Evolutionary conservation across 2,797 vertebrate species (phyloP).

Genomic region (Coilia nasus): DNA sequence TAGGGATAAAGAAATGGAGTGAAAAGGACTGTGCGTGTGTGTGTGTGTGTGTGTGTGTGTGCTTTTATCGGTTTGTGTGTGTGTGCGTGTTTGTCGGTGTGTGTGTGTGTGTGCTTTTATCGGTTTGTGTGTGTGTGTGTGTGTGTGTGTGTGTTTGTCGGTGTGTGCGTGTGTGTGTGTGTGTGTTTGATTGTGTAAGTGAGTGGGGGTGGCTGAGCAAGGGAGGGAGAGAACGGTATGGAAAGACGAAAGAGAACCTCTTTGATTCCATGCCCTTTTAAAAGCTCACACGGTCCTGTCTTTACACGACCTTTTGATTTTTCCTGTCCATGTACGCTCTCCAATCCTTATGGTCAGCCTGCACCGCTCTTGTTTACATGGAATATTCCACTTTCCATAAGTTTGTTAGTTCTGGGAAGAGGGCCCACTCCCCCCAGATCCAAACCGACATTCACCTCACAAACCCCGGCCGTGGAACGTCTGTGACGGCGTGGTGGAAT

Average conservation of each 20-base stretch:
- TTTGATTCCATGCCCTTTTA: constrained; percentile 45
- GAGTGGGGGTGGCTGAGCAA: no score
- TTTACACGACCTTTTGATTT: constrained; percentile 10
- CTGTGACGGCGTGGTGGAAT: constrained; percentile 62
- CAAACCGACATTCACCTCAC: constrained; percentile 56
- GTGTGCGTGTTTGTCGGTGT: background rate
- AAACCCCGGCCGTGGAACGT: constrained; percentile 52
- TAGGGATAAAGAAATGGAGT: constrained; percentile 30
- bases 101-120: no score
- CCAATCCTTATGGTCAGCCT: background rate
- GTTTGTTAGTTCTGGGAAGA: constrained; percentile 66
- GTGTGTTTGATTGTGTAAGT: background rate
- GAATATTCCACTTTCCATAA: constrained; percentile 57
- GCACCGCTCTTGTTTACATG: constrained; percentile 34
- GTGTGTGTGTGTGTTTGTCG: no score
- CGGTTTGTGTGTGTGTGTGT: no score
- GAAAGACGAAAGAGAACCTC: constrained; percentile 30
- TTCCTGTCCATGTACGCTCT: background rate
- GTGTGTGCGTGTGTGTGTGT: no score
- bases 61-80: background rate
- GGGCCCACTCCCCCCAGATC: constrained; percentile 58
- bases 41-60: background rate
- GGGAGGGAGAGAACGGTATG: constrained; percentile 3
- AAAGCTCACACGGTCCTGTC: constrained; percentile 7
- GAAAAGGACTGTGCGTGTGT: background rate